Base-by-base conservation (phyloP, 1,140 invertebrate genomes). In the Archegozetes longisetosus region DNA sequence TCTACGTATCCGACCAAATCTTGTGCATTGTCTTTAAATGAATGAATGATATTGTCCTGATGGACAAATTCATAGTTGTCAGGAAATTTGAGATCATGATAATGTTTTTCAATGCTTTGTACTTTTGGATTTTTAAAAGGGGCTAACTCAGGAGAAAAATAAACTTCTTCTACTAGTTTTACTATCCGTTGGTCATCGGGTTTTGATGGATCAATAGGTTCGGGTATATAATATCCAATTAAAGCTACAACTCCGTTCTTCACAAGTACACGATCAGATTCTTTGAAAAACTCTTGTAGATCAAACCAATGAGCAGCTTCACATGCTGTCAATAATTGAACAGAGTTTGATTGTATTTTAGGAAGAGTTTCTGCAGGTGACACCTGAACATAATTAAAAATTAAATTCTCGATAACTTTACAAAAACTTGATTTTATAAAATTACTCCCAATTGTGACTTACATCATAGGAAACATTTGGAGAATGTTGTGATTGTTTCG, bases 241-340 rank as follows among this genome's bases (percentile, higher is more conserved):
- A 64, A 64, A 17, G 69, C 69, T 6, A 72, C 25, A 9, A 68
- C 64, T n/a, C 71, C 72, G 29, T 66, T 65, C 12, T 69, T 69
- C 32, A 62, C 60, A 3, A 72, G 54, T 23, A 71, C 50, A 56
- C 70, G 60, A 27, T 59, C 47, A 0, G 67, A 66, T 61, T 73
- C 71, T 22, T 27, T 32, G 53, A 66, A 71, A 54, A 72, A 72
- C 56, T 63, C 63, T 13, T 62, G 53, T 12, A 58, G 20, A 46
- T 71, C 64, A 32, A 73, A 64, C 70, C 70, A 73, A 58, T 73
- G 72, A 17, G 69, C 48, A 14, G 68, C 66, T 23, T 69, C 66
- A 6, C 64, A 68, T 14, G 67, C 64, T 1, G 69, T 71, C 17
- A 73, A 56, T n/a, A 73, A 54, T 24, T 73, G 65, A 22, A 68